Conservation (phyloP, 2,797 vertebrate genomes). For the Girardinus metallicus region DNA sequence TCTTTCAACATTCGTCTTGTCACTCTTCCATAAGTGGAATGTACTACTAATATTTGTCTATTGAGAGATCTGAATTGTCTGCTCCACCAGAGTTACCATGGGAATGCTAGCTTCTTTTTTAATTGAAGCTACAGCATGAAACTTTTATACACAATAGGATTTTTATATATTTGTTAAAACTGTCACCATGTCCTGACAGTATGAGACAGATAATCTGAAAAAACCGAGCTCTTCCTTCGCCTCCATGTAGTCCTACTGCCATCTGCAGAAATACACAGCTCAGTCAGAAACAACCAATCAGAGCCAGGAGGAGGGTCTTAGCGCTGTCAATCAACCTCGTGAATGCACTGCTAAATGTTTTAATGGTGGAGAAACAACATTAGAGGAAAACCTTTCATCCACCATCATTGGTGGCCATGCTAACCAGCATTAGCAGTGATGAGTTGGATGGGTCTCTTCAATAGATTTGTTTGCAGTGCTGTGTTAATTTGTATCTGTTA, state of each 20-base stretch:
- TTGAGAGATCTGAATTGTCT: not conserved
- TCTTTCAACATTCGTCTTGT: not conserved
- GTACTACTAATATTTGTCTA: not conserved
- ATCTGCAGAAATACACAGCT: not conserved
- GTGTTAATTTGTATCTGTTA: too few species aligned
- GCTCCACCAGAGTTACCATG: not conserved
- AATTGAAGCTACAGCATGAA: not conserved
- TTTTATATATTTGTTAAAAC: not conserved
- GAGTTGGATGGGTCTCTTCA: too few species aligned
- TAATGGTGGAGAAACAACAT: not conserved
- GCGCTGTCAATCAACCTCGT: too few species aligned
- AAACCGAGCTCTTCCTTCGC: not conserved
- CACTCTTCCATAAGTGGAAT: not conserved
- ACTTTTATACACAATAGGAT: too few species aligned
- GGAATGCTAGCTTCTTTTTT: not conserved
- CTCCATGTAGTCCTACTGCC: not conserved
- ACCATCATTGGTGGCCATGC: not conserved
- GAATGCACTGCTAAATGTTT: not conserved
- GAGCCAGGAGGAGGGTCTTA: not conserved
- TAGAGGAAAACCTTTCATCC: not conserved
- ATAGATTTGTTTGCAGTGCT: too few species aligned
- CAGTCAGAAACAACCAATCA: not conserved
- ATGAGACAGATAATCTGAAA: not conserved
- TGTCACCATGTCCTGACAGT: not conserved
- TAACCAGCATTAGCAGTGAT: not conserved